phyloP scores from a whole-genome alignment of 1,140 invertebrate genomes.

The Drosophila dunni region DNA sequence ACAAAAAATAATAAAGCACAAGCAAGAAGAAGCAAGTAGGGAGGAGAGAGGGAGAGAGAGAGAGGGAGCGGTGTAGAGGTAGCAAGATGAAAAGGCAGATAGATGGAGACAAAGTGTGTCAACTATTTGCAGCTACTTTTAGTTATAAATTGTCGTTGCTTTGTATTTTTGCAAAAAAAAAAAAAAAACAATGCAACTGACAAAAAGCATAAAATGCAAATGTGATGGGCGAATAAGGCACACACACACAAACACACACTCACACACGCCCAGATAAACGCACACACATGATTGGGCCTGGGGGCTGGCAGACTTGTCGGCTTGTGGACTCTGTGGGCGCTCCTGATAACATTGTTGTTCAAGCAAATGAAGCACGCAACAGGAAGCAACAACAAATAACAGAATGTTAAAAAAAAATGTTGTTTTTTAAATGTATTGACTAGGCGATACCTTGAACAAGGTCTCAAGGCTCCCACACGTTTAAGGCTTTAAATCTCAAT shows the following conservation, averaged over 20 bases:
- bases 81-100: neutral
- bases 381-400: slow-evolving; percentile 15
- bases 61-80: neutral
- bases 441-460: too few relatives aligned
- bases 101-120: slow-evolving; percentile 27
- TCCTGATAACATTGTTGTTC: slow-evolving; percentile 60
- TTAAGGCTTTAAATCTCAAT: too few relatives aligned
- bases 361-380: slow-evolving; percentile 8
- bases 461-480: too few relatives aligned
- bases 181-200: slow-evolving; percentile 46
- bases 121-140: slow-evolving; percentile 57
- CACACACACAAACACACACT: neutral
- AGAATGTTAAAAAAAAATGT: neutral
- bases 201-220: slow-evolving; percentile 47
- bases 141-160: slow-evolving; percentile 58
- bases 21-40: neutral
- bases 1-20: slow-evolving; percentile 2
- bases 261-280: neutral
- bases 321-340: slow-evolving; percentile 15
- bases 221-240: slow-evolving; percentile 20
- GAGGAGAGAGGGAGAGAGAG: neutral
- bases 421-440: too few relatives aligned
- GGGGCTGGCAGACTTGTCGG: slow-evolving; percentile 3
- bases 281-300: slow-evolving; percentile 9
- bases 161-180: slow-evolving; percentile 27